Conservation (phyloP, 2,888 invertebrate species). For the Coenonympha glycerion region DNA sequence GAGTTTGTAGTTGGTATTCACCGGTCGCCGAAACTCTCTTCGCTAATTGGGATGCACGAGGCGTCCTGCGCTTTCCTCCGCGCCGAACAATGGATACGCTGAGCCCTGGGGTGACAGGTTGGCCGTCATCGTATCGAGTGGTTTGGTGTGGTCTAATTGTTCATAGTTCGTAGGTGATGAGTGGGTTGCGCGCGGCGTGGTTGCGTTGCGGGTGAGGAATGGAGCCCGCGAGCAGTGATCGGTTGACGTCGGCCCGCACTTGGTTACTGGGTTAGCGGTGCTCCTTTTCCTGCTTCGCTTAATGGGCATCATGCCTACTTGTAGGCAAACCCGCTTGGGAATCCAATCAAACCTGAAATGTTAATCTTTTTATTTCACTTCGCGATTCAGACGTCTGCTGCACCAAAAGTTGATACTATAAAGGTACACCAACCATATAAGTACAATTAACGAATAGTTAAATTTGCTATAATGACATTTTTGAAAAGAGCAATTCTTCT, state of each 20-base stretch:
- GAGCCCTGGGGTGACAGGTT: slow-evolving; percentile 55
- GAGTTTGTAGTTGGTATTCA: slow-evolving; percentile 55
- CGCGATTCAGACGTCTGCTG: background rate
- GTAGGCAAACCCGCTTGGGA: slow-evolving; percentile 26
- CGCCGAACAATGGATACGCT: slow-evolving; percentile 57
- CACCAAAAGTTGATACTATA: background rate
- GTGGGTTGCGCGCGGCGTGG: slow-evolving; percentile 53
- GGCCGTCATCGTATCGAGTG: slow-evolving; percentile 48
- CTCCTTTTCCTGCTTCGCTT: slow-evolving; percentile 70
- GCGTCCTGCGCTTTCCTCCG: slow-evolving; percentile 68
- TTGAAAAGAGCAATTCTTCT: no score
- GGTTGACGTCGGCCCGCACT: slow-evolving; percentile 63
- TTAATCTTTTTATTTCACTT: slow-evolving; percentile 4
- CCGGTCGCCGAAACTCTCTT: slow-evolving; percentile 69
- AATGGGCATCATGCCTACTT: slow-evolving; percentile 37
- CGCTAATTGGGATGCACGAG: slow-evolving; percentile 61
- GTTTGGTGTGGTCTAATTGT: slow-evolving; percentile 32
- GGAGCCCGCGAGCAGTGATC: slow-evolving; percentile 58
- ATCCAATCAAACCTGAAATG: slow-evolving; percentile 24
- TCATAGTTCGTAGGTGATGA: slow-evolving; percentile 38
- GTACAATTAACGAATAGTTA: background rate
- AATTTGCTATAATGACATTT: no score
- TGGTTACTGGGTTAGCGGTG: slow-evolving; percentile 75
- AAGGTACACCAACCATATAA: background rate
- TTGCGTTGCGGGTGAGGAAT: slow-evolving; percentile 64